Percentiles rank a stretch among this genome's conserved stretches.
Conservation (phyloP, 2,113 vertebrate species). For the Opisthocomus hoazin region DNA sequence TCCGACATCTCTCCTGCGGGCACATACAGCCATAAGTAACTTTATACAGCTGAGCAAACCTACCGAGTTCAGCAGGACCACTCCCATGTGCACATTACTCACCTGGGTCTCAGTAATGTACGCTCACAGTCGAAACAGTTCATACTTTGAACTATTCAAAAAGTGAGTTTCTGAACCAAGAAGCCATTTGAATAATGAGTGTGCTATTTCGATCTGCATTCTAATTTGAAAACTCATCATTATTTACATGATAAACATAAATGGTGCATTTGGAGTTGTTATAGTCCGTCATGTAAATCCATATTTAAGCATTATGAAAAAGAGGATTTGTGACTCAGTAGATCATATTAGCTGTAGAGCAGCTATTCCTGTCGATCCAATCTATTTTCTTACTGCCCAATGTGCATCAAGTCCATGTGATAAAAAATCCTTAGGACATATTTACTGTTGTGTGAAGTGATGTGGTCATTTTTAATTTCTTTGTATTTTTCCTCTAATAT, state of each 20-base stretch:
- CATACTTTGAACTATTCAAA: neutral
- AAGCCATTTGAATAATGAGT: conserved; percentile 25
- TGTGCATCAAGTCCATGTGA: neutral
- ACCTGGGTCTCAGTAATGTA: neutral
- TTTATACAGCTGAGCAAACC: neutral
- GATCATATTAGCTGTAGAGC: conserved; percentile 37
- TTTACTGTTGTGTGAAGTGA: conserved; percentile 48
- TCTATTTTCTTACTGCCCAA: conserved; percentile 34
- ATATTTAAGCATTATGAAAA: conserved; percentile 50
- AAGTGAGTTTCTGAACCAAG: conserved; percentile 46
- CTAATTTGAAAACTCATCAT: conserved; percentile 51
- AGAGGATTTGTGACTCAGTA: conserved; percentile 57
- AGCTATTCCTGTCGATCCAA: conserved; percentile 45
- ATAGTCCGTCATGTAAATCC: conserved; percentile 53
- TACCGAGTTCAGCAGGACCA: neutral
- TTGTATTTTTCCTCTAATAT: neutral
- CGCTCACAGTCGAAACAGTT: neutral
- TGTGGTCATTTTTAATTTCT: conserved; percentile 37
- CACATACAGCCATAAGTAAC: neutral
- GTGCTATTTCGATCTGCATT: conserved; percentile 34
- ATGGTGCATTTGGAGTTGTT: conserved; percentile 40
- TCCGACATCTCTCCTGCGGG: neutral
- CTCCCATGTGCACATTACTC: neutral
- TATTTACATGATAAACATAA: conserved; percentile 61
- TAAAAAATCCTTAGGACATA: conserved; percentile 46